phyloP scores from a whole-genome alignment of 2,113 vertebrate genomes.

The Aramus guarauna region DNA sequence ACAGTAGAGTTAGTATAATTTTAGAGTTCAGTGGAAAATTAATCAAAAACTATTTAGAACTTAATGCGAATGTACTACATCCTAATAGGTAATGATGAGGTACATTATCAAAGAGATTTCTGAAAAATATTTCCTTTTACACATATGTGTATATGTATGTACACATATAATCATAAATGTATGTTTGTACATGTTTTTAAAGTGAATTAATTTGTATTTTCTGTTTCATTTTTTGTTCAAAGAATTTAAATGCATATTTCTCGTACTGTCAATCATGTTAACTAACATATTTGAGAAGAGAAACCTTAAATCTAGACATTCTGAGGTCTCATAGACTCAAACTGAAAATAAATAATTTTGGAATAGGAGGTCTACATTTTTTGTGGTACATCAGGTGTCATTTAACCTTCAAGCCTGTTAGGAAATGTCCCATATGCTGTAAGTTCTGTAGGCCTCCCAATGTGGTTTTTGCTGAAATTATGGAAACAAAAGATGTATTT shows the following conservation, averaged over 20 bases:
- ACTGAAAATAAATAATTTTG: background rate
- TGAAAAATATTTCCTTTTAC: background rate
- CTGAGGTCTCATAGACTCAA: background rate
- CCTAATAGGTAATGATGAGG: background rate
- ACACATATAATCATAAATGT: background rate
- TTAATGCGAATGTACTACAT: background rate
- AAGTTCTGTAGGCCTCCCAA: background rate
- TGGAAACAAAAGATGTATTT: background rate
- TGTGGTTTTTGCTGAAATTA: background rate
- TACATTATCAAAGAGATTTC: background rate
- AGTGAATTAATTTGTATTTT: background rate
- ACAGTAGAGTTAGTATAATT: background rate
- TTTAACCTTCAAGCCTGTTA: background rate
- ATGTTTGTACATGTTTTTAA: background rate
- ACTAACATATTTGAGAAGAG: background rate
- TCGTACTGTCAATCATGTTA: background rate
- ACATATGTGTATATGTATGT: too few relatives aligned
- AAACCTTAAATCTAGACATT: background rate
- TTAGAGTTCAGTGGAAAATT: background rate
- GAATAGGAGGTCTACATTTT: background rate
- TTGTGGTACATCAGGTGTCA: background rate
- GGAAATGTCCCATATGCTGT: background rate
- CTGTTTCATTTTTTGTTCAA: background rate
- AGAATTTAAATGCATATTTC: background rate
- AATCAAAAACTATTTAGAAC: background rate